phyloP scores from a whole-genome alignment of 2,113 vertebrate species.

The Zapus hudsonius region DNA sequence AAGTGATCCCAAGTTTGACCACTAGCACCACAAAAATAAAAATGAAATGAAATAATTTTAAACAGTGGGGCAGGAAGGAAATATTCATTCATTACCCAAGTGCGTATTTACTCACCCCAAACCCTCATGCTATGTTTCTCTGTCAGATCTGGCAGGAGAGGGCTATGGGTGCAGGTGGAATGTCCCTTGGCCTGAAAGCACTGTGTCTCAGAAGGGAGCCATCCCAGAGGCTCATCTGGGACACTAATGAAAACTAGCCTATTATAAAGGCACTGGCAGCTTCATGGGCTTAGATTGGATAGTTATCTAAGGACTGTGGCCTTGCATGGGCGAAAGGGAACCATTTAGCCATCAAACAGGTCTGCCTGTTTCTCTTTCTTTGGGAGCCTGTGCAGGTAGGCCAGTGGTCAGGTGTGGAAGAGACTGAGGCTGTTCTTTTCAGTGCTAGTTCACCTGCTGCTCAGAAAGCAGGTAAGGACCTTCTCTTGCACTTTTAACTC shows the following conservation, averaged over 20 bases:
- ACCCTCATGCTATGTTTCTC: neutral
- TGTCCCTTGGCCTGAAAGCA: neutral
- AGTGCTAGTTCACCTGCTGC: neutral
- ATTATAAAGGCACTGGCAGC: neutral
- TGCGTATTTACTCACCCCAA: neutral
- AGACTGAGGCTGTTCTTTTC: neutral
- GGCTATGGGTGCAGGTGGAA: neutral
- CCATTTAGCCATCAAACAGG: neutral
- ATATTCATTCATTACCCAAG: neutral
- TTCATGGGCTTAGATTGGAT: neutral
- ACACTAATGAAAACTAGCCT: neutral
- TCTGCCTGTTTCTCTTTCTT: neutral
- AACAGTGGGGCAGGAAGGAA: neutral
- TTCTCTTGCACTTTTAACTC: neutral
- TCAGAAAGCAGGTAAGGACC: neutral
- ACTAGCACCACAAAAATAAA: too few species aligned
- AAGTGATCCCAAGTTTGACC: too few species aligned
- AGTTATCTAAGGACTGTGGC: neutral
- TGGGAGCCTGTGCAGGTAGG: neutral
- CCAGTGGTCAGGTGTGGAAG: neutral
- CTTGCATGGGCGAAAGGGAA: neutral
- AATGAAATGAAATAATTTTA: neutral
- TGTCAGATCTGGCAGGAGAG: neutral
- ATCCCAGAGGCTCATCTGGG: neutral
- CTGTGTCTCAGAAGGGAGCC: neutral